Conservation (phyloP, 2,797 vertebrate species). For the Graptemys geographica region DNA sequence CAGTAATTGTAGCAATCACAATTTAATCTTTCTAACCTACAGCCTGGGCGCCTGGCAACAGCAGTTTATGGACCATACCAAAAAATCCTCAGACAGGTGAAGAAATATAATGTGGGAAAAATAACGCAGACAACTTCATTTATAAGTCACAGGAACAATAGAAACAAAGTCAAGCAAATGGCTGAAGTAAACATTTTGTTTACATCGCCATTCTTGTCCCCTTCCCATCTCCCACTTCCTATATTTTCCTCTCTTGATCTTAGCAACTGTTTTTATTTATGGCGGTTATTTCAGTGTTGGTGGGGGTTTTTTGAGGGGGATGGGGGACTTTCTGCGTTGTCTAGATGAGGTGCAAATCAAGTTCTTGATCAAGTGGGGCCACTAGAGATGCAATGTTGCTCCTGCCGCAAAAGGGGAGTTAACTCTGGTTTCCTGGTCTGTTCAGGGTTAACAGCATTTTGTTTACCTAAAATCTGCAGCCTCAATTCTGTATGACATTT, state of each 20-base stretch:
- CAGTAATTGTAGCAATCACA: not conserved
- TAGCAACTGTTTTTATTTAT: not conserved
- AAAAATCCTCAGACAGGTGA: not conserved
- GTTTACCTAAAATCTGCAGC: not conserved
- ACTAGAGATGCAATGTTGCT: not conserved
- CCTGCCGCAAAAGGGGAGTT: not conserved
- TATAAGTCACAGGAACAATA: not conserved
- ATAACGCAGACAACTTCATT: not conserved
- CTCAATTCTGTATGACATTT: not conserved
- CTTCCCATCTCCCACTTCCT: not conserved
- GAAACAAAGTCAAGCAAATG: not conserved
- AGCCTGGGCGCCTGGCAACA: not conserved
- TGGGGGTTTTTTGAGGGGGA: not conserved
- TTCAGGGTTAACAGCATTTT: not conserved
- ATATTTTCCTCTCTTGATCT: not conserved
- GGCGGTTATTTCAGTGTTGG: conserved; percentile 38
- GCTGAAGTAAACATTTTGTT: conserved; percentile 1
- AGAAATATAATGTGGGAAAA: not conserved
- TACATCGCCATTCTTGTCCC: not conserved
- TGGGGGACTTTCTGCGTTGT: not conserved
- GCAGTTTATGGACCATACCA: not conserved
- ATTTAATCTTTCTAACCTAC: conserved; percentile 9
- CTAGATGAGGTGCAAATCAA: conserved; percentile 13
- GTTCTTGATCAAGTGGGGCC: conserved; percentile 2
- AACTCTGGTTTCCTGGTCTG: not conserved